Evolutionary conservation across 2,797 vertebrate genomes (phyloP).

Genomic region (Pseudotriccus pelzelni): DNA sequence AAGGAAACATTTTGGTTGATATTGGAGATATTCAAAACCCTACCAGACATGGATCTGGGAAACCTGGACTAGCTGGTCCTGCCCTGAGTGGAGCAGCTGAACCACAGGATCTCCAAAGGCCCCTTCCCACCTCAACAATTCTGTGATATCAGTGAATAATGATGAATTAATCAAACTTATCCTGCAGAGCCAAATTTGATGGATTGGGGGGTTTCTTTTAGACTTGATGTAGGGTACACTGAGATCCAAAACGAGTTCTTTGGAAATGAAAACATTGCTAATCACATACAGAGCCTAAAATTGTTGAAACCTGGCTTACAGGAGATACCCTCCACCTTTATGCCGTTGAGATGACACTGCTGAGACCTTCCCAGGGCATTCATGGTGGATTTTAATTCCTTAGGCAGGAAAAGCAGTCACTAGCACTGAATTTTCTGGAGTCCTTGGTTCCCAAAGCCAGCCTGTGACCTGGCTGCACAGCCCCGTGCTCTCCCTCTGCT

Average conservation of each 20-base stretch:
- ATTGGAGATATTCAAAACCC: background rate
- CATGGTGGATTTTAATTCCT: background rate
- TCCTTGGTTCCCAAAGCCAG: background rate
- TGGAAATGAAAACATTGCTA: background rate
- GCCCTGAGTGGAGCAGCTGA: background rate
- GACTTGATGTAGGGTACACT: background rate
- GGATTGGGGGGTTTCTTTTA: background rate
- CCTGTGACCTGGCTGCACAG: background rate
- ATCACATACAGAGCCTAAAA: background rate
- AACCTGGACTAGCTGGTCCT: background rate
- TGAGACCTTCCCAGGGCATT: background rate
- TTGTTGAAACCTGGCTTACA: accelerated
- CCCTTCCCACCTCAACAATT: background rate
- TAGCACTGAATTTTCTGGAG: background rate
- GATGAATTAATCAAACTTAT: background rate
- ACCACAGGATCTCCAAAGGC: background rate
- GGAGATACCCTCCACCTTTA: background rate
- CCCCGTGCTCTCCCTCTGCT: background rate
- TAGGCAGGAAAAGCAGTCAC: background rate
- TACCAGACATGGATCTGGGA: background rate
- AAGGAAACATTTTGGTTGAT: background rate
- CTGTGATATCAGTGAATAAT: background rate
- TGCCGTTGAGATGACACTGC: background rate
- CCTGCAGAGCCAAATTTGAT: background rate
- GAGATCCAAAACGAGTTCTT: background rate